Base-by-base conservation (phyloP, 1,140 invertebrate species). In the Heliothis subflexa region DNA sequence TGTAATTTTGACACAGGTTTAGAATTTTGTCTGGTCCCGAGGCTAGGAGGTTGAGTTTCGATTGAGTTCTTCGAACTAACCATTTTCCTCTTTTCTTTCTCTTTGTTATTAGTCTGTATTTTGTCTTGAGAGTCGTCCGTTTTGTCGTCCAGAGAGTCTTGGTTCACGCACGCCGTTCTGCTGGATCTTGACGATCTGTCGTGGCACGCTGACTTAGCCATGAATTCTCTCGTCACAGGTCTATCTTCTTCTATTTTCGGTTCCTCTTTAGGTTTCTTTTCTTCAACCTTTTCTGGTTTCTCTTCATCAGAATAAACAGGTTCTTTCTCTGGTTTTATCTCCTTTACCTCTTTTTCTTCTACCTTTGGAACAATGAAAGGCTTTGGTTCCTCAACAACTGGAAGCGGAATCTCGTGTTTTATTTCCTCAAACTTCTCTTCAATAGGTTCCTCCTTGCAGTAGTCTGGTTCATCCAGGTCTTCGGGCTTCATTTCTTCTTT, bases 61-160 rank as follows among this genome's bases (percentile, higher is more conserved):
- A n/a, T 64, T 40, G 47, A n/a, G 47, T 52, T 75, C n/a, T 74
- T 61, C 55, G 25, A 61, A 85, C 87, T 93, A 88, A 94, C 95
- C 95, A 95, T 95, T 93, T 95, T 95, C 77, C 92, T 93, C 81
- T 94, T 95, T 70, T 95, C 94, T 77, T 95, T 95, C 11, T 92
- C 91, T 81, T 94, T 95, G 12, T 75, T 86, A 16, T 74, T 81
- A 40, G 85, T 91, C 91, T 95, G 88, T 95, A 96, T 80, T 95
- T 96, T 86, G 94, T 96, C 87, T 95, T 96, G 88, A 86, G 95
- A 85, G 85, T 95, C 84, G 92, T 95, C 86, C 80, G 95, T 85
- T 91, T 90, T 87, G 81, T 91, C 84, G 80, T 93, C 86, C 79
- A 90, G 73, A 16, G 93, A 91, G 80, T 93, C 86, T 78, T 94